These are phyloP conservation scores for Sitta europaea DNA, from an alignment of 2,113 vertebrate species.

Conservation along the genomic window DNA sequence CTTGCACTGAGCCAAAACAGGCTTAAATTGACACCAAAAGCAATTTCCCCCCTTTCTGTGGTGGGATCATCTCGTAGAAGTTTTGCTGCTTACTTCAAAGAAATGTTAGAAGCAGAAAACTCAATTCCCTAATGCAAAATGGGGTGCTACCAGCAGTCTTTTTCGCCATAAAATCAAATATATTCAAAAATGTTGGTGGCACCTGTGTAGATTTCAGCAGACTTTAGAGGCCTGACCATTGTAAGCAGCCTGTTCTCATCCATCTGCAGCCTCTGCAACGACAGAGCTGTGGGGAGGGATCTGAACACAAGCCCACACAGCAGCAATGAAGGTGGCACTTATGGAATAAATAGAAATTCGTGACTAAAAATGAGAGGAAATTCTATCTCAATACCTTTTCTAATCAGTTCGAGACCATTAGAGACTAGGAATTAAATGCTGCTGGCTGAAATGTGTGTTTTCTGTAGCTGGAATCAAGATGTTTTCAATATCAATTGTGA, in stretches of 20 bases:
- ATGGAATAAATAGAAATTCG: neutral
- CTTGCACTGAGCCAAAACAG: neutral
- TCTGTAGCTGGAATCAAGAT: neutral
- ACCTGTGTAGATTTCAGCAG: neutral
- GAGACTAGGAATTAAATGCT: neutral
- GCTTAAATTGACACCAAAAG: neutral
- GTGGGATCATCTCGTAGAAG: neutral
- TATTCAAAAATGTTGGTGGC: neutral
- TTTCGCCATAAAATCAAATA: neutral
- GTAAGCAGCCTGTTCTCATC: neutral
- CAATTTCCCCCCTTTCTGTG: neutral
- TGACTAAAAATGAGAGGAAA: neutral
- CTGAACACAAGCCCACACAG: neutral
- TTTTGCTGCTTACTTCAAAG: neutral
- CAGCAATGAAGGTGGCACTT: neutral
- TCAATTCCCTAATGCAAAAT: neutral
- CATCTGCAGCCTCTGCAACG: neutral
- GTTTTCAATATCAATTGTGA: neutral
- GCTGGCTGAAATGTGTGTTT: neutral
- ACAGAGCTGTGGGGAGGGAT: neutral
- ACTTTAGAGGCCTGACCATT: neutral
- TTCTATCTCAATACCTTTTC: neutral
- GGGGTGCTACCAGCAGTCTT: neutral
- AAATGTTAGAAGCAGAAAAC: neutral
- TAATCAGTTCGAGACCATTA: neutral